Percentiles rank a stretch among this genome's conserved stretches.
These are phyloP conservation scores for Caerostris darwini DNA, from an alignment of 1,140 invertebrate species.

Conservation along the genomic window DNA sequence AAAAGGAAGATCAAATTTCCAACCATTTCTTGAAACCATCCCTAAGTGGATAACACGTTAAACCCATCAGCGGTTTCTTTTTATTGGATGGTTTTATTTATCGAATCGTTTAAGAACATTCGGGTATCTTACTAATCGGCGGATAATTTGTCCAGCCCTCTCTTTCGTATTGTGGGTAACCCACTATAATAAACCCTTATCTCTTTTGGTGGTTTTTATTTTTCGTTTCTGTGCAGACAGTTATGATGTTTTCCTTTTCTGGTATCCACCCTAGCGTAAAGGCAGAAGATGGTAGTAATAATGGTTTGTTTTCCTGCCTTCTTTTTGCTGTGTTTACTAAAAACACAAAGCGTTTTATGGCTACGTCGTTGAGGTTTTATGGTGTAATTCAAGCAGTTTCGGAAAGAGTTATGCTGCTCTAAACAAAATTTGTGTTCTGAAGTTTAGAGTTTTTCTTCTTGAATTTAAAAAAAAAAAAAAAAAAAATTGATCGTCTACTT, in stretches of 20 bases:
- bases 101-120: slow-evolving; percentile 28
- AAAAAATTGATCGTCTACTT: too few relatives aligned
- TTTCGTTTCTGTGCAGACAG: slow-evolving; percentile 41
- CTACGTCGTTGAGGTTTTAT: slow-evolving; percentile 5
- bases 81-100: slow-evolving; percentile 16
- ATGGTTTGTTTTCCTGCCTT: background rate
- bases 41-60: background rate
- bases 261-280: slow-evolving; percentile 12
- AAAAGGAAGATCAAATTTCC: background rate
- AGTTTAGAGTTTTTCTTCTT: background rate
- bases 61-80: slow-evolving; percentile 31
- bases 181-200: slow-evolving; percentile 30
- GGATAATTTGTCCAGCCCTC: slow-evolving; percentile 54
- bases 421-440: slow-evolving; percentile 30
- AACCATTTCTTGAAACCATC: background rate
- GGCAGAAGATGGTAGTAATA: background rate
- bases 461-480: too few relatives aligned
- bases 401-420: slow-evolving; percentile 16
- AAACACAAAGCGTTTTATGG: slow-evolving; percentile 44
- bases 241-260: background rate
- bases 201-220: background rate
- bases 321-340: slow-evolving; percentile 12
- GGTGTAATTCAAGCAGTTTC: slow-evolving; percentile 20
- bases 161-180: background rate
- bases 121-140: slow-evolving; percentile 39